These are phyloP conservation scores for Caenorhabditis brenneri DNA, from an alignment of 1,140 invertebrate genomes.

Conservation along the genomic window DNA sequence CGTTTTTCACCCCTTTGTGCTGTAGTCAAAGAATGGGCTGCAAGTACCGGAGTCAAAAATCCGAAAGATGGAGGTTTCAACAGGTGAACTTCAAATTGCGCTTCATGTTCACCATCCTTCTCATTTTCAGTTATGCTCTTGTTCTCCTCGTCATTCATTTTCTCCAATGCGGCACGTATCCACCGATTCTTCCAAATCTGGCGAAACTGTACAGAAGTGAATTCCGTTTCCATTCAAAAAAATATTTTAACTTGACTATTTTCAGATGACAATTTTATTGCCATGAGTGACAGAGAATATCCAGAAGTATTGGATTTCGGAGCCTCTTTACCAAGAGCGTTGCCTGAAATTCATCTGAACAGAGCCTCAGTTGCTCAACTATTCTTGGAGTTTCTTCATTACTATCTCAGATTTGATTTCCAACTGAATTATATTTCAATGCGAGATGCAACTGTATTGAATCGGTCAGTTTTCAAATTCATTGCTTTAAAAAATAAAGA, in stretches of 20 bases:
- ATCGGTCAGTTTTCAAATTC: not conserved
- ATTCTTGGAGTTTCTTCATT: conserved; percentile 3
- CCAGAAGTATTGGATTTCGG: not conserved
- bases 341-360: not conserved
- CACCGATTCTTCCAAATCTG: conserved; percentile 15
- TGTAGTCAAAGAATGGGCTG: not conserved
- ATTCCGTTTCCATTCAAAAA: not conserved
- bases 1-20: not conserved
- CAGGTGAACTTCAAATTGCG: no score
- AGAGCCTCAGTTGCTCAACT: not conserved
- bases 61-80: conserved; percentile 31
- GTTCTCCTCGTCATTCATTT: conserved; percentile 3
- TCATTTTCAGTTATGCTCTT: conserved; percentile 1
- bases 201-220: not conserved
- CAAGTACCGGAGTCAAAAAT: not conserved
- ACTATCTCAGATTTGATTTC: not conserved
- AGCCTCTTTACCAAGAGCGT: not conserved
- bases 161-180: not conserved
- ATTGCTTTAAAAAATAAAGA: not conserved
- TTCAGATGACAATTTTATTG: conserved; percentile 29
- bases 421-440: not conserved
- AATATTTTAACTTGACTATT: not conserved
- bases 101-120: no score
- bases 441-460: not conserved
- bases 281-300: not conserved